Percentiles rank a stretch among this genome's conserved stretches.
Evolutionary conservation across 2,888 invertebrate genomes (phyloP).

Genomic region (Notodonta dromedarius): DNA sequence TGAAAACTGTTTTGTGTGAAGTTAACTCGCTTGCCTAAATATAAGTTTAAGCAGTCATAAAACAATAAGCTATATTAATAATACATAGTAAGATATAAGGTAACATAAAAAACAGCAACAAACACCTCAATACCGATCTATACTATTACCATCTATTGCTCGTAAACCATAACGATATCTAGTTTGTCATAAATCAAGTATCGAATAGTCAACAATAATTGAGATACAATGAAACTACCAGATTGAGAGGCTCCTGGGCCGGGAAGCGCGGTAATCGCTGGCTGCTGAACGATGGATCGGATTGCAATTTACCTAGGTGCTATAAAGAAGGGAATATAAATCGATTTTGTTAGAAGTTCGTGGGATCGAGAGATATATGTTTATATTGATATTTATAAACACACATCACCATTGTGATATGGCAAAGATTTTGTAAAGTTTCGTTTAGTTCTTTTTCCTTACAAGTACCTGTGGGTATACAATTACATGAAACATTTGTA

Average conservation of each 20-base stretch:
- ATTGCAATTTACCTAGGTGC: not conserved
- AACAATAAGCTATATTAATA: no score
- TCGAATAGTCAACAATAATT: not conserved
- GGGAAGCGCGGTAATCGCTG: not conserved
- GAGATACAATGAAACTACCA: not conserved
- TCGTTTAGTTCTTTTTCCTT: no score
- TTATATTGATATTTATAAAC: not conserved
- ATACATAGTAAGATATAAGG: no score
- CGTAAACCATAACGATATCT: not conserved
- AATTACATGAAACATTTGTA: no score
- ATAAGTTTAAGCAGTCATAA: no score
- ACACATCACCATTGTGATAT: no score
- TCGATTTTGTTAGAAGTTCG: not conserved
- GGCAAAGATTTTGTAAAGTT: no score
- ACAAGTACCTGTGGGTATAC: no score
- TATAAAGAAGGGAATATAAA: slow-evolving; percentile 1
- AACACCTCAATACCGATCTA: not conserved
- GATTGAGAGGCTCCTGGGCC: not conserved
- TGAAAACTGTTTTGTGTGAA: no score
- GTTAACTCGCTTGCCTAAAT: no score
- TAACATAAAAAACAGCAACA: not conserved
- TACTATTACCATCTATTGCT: not conserved
- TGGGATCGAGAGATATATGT: not conserved
- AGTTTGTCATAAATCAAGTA: not conserved
- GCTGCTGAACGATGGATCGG: not conserved